Conservation (phyloP, 2,888 invertebrate genomes). For the Euproctis similis region DNA sequence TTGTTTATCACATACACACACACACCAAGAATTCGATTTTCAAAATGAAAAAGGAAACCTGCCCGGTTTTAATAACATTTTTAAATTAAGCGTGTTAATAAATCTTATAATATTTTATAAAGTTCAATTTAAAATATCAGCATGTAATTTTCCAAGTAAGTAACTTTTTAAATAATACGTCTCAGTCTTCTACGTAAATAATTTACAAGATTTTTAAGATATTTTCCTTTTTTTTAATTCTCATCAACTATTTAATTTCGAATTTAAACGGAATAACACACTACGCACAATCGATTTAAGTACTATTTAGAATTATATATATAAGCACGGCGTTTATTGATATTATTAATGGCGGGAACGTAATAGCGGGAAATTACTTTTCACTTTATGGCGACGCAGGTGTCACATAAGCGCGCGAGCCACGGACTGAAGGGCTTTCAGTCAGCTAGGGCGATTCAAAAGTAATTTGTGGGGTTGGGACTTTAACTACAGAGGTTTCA, state of each 20-base stretch:
- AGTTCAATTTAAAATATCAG: constrained; percentile 1
- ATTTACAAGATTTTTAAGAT: no score
- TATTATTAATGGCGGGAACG: constrained; percentile 15
- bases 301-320: no score
- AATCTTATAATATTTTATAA: constrained; percentile 3
- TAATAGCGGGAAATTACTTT: constrained; percentile 42
- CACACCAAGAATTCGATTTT: constrained; percentile 5
- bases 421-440: constrained; percentile 39
- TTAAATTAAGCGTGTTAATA: constrained; percentile 21
- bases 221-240: no score
- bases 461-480: constrained; percentile 21
- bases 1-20: no score
- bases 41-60: constrained; percentile 9
- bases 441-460: constrained; percentile 28
- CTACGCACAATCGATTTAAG: no score
- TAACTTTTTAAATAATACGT: no score
- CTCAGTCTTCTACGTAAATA: no score
- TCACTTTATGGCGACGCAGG: constrained; percentile 41
- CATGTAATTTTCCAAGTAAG: no score
- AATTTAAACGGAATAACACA: no score
- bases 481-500: constrained; percentile 5
- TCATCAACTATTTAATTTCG: no score
- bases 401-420: constrained; percentile 38
- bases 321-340: no score
- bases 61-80: constrained; percentile 22